Evolutionary conservation across 2,797 vertebrate species (phyloP).

Genomic region (Rhinogobio ventralis): DNA sequence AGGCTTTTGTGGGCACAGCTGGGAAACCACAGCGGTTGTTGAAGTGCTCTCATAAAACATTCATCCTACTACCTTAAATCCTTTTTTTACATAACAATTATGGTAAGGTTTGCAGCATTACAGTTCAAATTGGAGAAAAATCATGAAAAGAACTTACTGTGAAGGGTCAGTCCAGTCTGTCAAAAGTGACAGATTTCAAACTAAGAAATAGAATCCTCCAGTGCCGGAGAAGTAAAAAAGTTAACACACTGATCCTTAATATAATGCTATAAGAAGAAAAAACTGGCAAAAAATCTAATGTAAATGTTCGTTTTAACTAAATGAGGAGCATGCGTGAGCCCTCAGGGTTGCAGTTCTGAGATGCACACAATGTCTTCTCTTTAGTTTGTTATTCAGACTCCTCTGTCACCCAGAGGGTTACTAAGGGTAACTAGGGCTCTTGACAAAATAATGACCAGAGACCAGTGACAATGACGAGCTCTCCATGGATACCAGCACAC

Average conservation of each 20-base stretch:
- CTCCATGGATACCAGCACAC: conserved; percentile 60
- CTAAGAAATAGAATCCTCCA: background rate
- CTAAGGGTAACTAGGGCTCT: conserved; percentile 59
- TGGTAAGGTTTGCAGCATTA: background rate
- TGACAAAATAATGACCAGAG: conserved; percentile 55
- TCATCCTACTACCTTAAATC: background rate
- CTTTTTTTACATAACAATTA: background rate
- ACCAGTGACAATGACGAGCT: conserved; percentile 54
- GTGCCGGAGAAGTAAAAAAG: background rate
- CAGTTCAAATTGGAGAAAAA: background rate
- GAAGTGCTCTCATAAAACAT: conserved; percentile 19
- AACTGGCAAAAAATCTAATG: background rate
- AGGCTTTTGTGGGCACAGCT: conserved; percentile 8
- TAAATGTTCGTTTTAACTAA: background rate
- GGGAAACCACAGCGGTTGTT: background rate
- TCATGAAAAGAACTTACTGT: conserved; percentile 39
- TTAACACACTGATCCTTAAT: background rate
- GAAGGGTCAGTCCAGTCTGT: background rate
- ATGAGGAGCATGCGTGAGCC: background rate
- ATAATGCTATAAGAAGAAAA: background rate
- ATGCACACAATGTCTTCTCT: conserved; percentile 38
- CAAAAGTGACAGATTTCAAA: background rate
- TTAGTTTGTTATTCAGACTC: conserved; percentile 45
- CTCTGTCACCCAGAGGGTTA: conserved; percentile 51
- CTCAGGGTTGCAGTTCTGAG: conserved; percentile 31